phyloP scores from a whole-genome alignment of 92 coral and sea anemone species.

The Phenganax stokvisi region DNA sequence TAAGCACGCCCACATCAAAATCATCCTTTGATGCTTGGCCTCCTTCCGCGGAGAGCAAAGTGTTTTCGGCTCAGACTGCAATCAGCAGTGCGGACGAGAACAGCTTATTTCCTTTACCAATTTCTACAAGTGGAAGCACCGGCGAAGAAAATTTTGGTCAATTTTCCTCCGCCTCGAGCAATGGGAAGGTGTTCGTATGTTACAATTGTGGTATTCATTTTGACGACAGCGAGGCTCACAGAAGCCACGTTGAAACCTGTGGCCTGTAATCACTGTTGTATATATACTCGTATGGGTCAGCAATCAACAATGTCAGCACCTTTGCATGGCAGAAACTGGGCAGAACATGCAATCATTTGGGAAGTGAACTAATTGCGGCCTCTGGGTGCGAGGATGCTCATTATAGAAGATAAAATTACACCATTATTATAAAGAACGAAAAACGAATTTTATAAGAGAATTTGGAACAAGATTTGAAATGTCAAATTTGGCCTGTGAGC shows the following conservation, averaged over 20 bases:
- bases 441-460: too few species aligned
- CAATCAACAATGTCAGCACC: too few species aligned
- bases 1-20: conserved; percentile 34
- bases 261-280: not conserved
- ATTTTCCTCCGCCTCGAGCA: not conserved
- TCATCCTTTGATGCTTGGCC: conserved; percentile 79
- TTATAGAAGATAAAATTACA: too few species aligned
- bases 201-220: conserved; percentile 28
- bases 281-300: too few species aligned
- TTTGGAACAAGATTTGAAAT: not conserved
- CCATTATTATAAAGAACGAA: too few species aligned
- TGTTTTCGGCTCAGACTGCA: not conserved
- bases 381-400: too few species aligned
- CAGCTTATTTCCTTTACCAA: conserved; percentile 13
- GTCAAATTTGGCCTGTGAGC: not conserved
- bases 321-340: not conserved
- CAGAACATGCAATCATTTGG: not conserved
- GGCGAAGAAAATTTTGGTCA: conserved; percentile 7
- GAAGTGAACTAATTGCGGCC: not conserved
- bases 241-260: conserved; percentile 23
- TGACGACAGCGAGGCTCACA: conserved; percentile 29
- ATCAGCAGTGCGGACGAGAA: conserved; percentile 17
- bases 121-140: not conserved
- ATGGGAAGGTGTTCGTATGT: conserved; percentile 26
- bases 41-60: not conserved